Evolutionary conservation across 2,888 invertebrate species (phyloP).

Genomic region (Rhopalosiphum nymphaeae): DNA sequence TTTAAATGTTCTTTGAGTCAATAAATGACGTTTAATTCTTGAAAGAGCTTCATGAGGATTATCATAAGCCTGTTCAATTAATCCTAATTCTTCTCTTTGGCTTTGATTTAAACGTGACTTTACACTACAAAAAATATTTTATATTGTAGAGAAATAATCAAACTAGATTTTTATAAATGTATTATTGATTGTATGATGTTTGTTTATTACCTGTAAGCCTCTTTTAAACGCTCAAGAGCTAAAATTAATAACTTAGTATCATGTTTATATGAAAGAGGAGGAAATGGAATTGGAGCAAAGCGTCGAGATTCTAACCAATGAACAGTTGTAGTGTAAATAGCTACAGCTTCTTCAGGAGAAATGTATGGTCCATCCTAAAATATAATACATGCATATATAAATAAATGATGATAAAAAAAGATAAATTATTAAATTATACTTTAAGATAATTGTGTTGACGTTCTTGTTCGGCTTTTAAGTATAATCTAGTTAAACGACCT

Average conservation of each 20-base stretch:
- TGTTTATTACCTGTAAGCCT: constrained; percentile 84
- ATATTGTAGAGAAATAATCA: neutral
- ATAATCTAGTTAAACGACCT: constrained; percentile 95
- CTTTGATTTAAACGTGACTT: constrained; percentile 98
- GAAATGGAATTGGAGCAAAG: constrained; percentile 99
- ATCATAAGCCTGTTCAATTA: constrained; percentile 99
- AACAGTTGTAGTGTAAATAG: constrained; percentile 99
- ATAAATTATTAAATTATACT: constrained; percentile 70
- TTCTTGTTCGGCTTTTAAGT: constrained; percentile 97
- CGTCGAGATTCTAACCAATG: constrained; percentile 99
- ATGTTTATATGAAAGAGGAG: constrained; percentile 98
- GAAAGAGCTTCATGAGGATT: constrained; percentile 99
- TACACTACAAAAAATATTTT: constrained; percentile 76
- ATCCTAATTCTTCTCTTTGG: constrained; percentile 96
- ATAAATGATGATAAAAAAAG: neutral
- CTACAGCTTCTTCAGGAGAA: constrained; percentile 99
- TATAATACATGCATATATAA: neutral
- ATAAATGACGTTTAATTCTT: constrained; percentile 97
- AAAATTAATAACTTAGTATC: constrained; percentile 98
- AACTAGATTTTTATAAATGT: neutral
- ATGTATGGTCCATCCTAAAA: constrained; percentile 96
- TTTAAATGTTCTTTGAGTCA: constrained; percentile 98
- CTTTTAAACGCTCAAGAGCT: constrained; percentile 95
- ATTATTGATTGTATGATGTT: neutral
- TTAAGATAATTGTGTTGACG: constrained; percentile 99